Base-by-base conservation (phyloP, 2,888 invertebrate genomes). In the Urechis unicinctus region DNA sequence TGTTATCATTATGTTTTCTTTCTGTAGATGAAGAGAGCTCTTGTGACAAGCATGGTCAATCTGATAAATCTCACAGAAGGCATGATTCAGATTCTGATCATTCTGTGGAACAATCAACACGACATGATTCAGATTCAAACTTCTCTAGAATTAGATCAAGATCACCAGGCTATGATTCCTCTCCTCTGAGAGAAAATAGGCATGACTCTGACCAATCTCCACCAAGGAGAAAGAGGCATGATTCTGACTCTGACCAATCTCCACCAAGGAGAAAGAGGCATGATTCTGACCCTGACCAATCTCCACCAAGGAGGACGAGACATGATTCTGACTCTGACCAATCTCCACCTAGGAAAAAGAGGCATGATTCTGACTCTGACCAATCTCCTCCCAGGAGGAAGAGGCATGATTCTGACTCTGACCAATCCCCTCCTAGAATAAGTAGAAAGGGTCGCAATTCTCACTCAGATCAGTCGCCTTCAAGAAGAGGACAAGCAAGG, bases 21-120 rank as follows among this genome's bases (percentile, higher is more conserved):
- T n/a, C n/a, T n/a, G n/a, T n/a, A n/a, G n/a, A n/a, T n/a, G n/a
- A n/a, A n/a, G n/a, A n/a, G n/a, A n/a, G n/a, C n/a, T n/a, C n/a
- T n/a, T n/a, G n/a, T n/a, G n/a, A n/a, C n/a, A n/a, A n/a, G n/a
- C n/a, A n/a, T n/a, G n/a, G n/a, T n/a, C n/a, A n/a, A n/a, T n/a
- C n/a, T n/a, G n/a, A n/a, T n/a, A n/a, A n/a, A n/a, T n/a, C n/a
- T n/a, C n/a, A n/a, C n/a, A n/a, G n/a, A n/a, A n/a, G n/a, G n/a
- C 60, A 66, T 47, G 65, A 67, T 42, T 67, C 68, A 25, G 68
- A 66, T 56, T 67, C 67, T 26, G 69, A 70, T 60, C 61, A 65
- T 6, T 68, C 68, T 29, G 64, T 65, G 22, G 66, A 57, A 46
- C 65, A 63, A 53, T 65, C 53, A 60, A 56, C 51, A 64, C 55